phyloP scores from a whole-genome alignment of 2,888 invertebrate species.

The Pandemis cinnamomeana region DNA sequence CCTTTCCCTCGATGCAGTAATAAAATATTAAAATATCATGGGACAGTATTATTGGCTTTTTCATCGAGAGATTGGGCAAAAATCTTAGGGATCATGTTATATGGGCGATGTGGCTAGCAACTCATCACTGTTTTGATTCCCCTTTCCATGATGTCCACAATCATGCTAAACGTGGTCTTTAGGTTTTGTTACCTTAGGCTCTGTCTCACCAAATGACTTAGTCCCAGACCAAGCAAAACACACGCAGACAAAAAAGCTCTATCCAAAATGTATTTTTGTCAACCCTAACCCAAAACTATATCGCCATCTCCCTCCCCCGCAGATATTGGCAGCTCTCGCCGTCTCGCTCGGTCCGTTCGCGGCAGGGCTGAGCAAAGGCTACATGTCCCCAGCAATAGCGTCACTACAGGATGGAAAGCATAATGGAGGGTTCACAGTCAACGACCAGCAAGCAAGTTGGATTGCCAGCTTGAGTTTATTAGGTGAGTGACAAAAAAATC shows the following conservation, averaged over 20 bases:
- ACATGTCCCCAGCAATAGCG: slow-evolving; percentile 92
- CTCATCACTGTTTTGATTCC: no score
- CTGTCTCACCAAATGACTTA: no score
- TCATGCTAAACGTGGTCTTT: no score
- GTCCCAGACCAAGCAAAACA: background rate
- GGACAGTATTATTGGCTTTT: no score
- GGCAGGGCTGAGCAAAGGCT: slow-evolving; percentile 92
- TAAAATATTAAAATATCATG: no score
- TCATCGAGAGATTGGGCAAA: no score
- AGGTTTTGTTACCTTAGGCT: no score
- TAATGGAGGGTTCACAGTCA: slow-evolving; percentile 82
- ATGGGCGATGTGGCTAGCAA: no score
- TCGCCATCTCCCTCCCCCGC: slow-evolving; percentile 47
- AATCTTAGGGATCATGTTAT: no score
- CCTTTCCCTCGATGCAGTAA: no score
- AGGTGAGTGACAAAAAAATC: slow-evolving; percentile 62
- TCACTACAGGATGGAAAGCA: slow-evolving; percentile 87
- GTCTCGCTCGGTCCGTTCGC: slow-evolving; percentile 92
- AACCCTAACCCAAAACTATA: slow-evolving; percentile 5
- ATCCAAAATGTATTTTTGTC: background rate
- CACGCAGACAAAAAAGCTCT: background rate
- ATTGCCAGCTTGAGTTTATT: slow-evolving; percentile 90
- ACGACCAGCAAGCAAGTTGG: slow-evolving; percentile 92
- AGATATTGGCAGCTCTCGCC: slow-evolving; percentile 91
- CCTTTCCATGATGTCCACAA: no score